Evolutionary conservation across 2,888 invertebrate genomes (phyloP).

Genomic region (Tenthredo mesomela): DNA sequence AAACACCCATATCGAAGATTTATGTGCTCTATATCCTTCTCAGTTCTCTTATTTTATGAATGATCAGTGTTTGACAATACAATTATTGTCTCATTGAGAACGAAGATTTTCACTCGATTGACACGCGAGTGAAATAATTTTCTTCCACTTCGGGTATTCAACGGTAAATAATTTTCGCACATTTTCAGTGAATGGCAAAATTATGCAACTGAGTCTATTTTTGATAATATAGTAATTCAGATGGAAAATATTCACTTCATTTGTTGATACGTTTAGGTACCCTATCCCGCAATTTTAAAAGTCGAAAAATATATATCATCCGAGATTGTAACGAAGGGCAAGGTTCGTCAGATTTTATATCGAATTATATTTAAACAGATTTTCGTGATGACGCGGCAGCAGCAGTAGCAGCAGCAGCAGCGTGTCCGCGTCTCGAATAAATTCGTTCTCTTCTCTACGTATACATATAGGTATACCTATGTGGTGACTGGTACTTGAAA

Average conservation of each 20-base stretch:
- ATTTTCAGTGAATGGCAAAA: background rate
- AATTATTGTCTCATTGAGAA: background rate
- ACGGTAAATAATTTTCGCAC: background rate
- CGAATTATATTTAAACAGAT: background rate
- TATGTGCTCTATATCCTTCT: background rate
- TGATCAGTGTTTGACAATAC: background rate
- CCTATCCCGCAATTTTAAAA: too few relatives aligned
- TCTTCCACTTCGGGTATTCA: background rate
- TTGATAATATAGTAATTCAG: too few relatives aligned
- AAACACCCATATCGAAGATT: background rate
- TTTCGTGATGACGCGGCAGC: background rate
- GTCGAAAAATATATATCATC: too few relatives aligned
- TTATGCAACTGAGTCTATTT: background rate
- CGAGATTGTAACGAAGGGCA: background rate
- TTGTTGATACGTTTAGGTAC: too few relatives aligned
- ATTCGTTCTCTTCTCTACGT: background rate
- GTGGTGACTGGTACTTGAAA: constrained; percentile 18
- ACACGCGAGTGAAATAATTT: background rate
- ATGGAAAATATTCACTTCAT: too few relatives aligned
- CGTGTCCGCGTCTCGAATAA: background rate
- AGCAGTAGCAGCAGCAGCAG: background rate
- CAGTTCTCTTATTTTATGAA: background rate
- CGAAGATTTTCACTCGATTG: background rate
- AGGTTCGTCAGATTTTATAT: background rate
- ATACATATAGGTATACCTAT: background rate